Conservation (phyloP, 1,140 invertebrate genomes). For the Cepaea nemoralis region DNA sequence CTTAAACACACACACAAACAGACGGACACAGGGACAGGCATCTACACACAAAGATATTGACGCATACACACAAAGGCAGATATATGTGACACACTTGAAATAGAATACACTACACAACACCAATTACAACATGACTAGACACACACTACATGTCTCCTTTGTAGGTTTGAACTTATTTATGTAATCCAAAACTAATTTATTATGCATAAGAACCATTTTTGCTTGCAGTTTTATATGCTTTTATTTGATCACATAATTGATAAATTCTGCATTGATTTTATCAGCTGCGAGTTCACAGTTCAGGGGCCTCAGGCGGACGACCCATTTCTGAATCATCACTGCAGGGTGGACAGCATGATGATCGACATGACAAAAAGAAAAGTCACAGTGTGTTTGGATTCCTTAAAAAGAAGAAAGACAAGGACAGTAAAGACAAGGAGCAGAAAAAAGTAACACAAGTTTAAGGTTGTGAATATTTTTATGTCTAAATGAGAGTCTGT, state of each 20-base stretch:
- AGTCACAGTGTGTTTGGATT: constrained; percentile 60
- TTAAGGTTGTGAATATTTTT: constrained; percentile 1
- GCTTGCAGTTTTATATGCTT: background rate
- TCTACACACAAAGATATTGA: no score
- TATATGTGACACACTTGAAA: no score
- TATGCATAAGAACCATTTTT: background rate
- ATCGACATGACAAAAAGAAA: constrained; percentile 50
- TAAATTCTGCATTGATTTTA: background rate
- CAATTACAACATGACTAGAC: no score
- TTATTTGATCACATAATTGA: background rate
- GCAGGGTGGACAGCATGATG: constrained; percentile 36
- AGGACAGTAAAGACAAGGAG: constrained; percentile 49
- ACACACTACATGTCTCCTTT: no score
- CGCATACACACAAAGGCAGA: no score
- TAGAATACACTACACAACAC: no score
- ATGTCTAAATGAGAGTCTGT: no score
- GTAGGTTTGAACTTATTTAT: no score
- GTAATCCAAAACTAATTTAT: background rate
- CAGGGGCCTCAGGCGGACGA: constrained; percentile 20
- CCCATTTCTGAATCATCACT: constrained; percentile 24
- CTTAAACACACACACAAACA: no score
- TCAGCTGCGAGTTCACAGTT: background rate
- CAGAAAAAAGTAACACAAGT: constrained; percentile 47
- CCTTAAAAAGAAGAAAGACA: constrained; percentile 63
- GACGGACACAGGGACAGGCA: no score